A percentile compares a stretch with the other conserved stretches of the same genome.
Conservation (phyloP, 1,140 invertebrate species). For the Saxidomus purpurata region DNA sequence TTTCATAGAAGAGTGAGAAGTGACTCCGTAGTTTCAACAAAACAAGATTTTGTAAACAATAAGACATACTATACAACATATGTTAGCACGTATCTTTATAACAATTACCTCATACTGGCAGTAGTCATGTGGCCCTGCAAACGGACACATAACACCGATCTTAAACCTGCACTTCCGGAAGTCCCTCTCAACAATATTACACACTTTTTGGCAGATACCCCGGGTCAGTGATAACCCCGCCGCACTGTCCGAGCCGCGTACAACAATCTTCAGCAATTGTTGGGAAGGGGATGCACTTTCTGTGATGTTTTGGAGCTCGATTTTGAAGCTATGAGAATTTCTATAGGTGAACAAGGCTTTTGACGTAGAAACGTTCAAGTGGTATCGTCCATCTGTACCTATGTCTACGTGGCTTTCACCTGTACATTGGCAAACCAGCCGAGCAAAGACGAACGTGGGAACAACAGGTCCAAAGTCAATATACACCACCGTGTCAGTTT, state of each 20-base stretch:
- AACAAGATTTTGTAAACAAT: too few species aligned
- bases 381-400: slow-evolving; percentile 48
- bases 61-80: too few species aligned
- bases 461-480: slow-evolving; percentile 63
- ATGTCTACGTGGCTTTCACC: slow-evolving; percentile 47
- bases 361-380: slow-evolving; percentile 65
- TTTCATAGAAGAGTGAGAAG: too few species aligned
- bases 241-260: slow-evolving; percentile 39
- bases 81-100: too few species aligned
- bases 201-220: slow-evolving; percentile 54
- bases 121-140: slow-evolving; percentile 66
- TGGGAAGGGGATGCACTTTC: slow-evolving; percentile 43
- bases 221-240: not conserved
- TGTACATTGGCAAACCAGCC: slow-evolving; percentile 70
- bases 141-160: slow-evolving; percentile 70
- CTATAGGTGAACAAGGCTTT: slow-evolving; percentile 69
- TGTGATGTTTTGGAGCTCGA: slow-evolving; percentile 62
- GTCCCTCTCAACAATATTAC: slow-evolving; percentile 69
- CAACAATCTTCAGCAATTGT: slow-evolving; percentile 70
- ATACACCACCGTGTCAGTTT: slow-evolving; percentile 64
- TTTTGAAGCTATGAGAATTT: slow-evolving; percentile 64
- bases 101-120: slow-evolving; percentile 60
- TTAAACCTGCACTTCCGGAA: slow-evolving; percentile 70
- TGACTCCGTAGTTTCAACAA: too few species aligned
- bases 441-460: slow-evolving; percentile 68